Evolutionary conservation across 2,113 vertebrate species (phyloP).

Genomic region (Paracanthobrama guichenoti): DNA sequence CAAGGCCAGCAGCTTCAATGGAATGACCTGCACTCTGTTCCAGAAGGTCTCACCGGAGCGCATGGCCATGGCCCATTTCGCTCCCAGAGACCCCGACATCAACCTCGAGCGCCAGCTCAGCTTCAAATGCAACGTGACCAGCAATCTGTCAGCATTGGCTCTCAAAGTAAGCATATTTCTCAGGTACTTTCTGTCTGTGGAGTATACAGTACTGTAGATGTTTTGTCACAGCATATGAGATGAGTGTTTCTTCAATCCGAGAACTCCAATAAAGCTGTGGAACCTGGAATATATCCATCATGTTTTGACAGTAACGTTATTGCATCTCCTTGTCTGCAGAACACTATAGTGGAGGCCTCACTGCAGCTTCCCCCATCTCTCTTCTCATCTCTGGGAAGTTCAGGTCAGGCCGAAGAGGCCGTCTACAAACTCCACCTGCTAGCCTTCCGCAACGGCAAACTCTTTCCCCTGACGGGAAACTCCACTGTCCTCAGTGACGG

Average conservation of each 20-base stretch:
- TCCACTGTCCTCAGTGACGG: constrained; percentile 83
- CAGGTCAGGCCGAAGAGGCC: constrained; percentile 79
- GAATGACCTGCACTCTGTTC: constrained; percentile 94
- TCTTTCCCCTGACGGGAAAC: constrained; percentile 93
- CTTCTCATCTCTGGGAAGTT: constrained; percentile 77
- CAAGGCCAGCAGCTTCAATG: constrained; percentile 86
- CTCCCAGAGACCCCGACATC: constrained; percentile 78
- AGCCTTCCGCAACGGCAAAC: constrained; percentile 94
- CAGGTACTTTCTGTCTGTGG: background rate
- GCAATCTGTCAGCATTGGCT: constrained; percentile 86
- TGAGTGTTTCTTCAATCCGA: background rate
- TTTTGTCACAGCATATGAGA: background rate
- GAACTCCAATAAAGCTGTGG: constrained; percentile 23
- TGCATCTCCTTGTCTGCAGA: constrained; percentile 70
- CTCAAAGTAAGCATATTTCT: constrained; percentile 80
- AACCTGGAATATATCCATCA: background rate
- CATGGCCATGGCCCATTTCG: constrained; percentile 72
- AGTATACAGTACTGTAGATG: background rate
- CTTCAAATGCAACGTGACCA: constrained; percentile 95
- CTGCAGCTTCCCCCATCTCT: constrained; percentile 91
- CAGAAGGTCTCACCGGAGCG: constrained; percentile 88
- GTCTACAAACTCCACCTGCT: constrained; percentile 91
- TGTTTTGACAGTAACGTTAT: background rate
- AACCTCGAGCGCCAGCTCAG: constrained; percentile 89
- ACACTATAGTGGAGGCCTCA: constrained; percentile 90